phyloP scores from a whole-genome alignment of 2,113 vertebrate species.

The Alethe diademata region DNA sequence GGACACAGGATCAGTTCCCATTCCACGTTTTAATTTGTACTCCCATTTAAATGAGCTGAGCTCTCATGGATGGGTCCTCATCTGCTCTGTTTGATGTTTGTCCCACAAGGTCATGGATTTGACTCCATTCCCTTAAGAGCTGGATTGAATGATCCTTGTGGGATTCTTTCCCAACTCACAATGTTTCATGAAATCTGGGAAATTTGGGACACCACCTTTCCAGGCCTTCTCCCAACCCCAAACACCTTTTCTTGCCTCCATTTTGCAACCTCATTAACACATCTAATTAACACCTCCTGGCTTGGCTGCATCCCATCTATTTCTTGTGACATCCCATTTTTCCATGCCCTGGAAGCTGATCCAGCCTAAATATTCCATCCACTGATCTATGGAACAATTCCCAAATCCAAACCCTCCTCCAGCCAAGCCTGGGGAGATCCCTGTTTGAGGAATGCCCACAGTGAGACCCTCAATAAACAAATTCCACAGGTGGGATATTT shows the following conservation, averaged over 20 bases:
- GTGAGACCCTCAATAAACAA: background rate
- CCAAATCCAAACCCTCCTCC: background rate
- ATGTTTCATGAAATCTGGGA: background rate
- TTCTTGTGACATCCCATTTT: background rate
- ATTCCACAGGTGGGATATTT: background rate
- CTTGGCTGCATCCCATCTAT: background rate
- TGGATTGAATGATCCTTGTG: background rate
- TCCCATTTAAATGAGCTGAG: background rate
- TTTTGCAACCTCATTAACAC: background rate
- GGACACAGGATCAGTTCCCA: background rate
- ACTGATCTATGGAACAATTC: background rate
- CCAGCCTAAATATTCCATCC: background rate
- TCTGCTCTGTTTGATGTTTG: background rate
- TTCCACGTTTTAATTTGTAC: background rate
- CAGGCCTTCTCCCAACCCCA: background rate
- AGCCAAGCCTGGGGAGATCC: background rate
- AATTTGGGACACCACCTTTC: background rate
- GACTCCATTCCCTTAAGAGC: background rate
- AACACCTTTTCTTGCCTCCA: background rate
- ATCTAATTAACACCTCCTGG: background rate
- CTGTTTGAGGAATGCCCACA: background rate
- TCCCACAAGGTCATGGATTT: background rate
- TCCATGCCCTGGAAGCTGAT: background rate
- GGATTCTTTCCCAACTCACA: background rate
- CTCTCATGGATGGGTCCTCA: background rate